These are phyloP conservation scores for Amphipyra berbera DNA, from an alignment of 2,888 invertebrate genomes.

Conservation along the genomic window DNA sequence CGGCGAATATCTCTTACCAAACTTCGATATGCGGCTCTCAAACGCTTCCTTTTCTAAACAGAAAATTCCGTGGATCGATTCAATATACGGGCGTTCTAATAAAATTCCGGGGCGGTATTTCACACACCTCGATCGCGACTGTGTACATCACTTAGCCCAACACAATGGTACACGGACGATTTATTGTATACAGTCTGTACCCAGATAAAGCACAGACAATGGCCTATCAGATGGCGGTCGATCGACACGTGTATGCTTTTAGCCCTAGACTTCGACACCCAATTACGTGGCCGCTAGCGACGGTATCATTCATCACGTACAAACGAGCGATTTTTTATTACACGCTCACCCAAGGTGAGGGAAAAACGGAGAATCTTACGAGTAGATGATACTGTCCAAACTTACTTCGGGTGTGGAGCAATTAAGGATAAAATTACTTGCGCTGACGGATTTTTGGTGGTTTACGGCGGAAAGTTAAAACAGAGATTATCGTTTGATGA, in stretches of 20 bases:
- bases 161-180: constrained; percentile 83
- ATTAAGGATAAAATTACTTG: constrained; percentile 73
- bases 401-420: constrained; percentile 68
- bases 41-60: constrained; percentile 71
- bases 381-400: constrained; percentile 69
- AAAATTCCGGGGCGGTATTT: constrained; percentile 83
- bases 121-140: constrained; percentile 73
- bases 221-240: constrained; percentile 80
- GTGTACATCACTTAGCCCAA: constrained; percentile 70
- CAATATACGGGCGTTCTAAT: constrained; percentile 81
- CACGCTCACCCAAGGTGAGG: constrained; percentile 60
- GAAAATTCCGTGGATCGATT: constrained; percentile 79
- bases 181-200: constrained; percentile 83
- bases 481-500: constrained; percentile 50
- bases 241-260: constrained; percentile 88
- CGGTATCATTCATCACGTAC: constrained; percentile 82
- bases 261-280: constrained; percentile 85
- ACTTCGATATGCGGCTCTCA: constrained; percentile 66
- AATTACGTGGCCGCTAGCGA: constrained; percentile 81
- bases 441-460: constrained; percentile 63
- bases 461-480: constrained; percentile 62
- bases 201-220: constrained; percentile 86
- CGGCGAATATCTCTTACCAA: constrained; percentile 66
- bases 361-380: constrained; percentile 66
- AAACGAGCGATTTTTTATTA: constrained; percentile 82